These are phyloP conservation scores for Drosophila elegans DNA, from an alignment of 1,140 invertebrate species.

Conservation along the genomic window DNA sequence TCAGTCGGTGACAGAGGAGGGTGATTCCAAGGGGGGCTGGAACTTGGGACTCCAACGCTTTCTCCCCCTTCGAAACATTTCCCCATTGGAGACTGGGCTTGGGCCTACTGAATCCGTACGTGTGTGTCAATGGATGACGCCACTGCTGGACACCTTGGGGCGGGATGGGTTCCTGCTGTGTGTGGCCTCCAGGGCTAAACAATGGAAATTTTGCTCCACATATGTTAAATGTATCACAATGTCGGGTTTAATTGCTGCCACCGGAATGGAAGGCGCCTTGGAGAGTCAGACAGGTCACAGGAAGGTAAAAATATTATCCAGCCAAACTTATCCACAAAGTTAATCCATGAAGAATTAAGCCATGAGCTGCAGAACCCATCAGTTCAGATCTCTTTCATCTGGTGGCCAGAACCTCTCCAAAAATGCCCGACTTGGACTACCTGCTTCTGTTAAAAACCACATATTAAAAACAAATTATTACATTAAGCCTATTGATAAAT, in stretches of 20 bases:
- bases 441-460: constrained; percentile 58
- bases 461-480: constrained; percentile 68
- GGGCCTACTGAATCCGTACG: constrained; percentile 11
- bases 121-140: constrained; percentile 72
- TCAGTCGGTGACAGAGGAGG: constrained; percentile 24
- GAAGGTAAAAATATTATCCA: constrained; percentile 10
- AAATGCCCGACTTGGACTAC: constrained; percentile 20
- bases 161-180: constrained; percentile 40
- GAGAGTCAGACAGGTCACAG: constrained; percentile 21
- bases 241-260: constrained; percentile 49
- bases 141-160: constrained; percentile 66
- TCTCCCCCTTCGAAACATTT: constrained; percentile 21
- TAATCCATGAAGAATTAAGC: constrained; percentile 29
- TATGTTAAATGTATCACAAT: constrained; percentile 39
- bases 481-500: constrained; percentile 49
- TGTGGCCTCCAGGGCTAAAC: constrained; percentile 39
- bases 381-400: constrained; percentile 28
- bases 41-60: constrained; percentile 20
- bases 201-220: constrained; percentile 45
- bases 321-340: constrained; percentile 9
- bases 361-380: constrained; percentile 27
- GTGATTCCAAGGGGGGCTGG: background rate
- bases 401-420: constrained; percentile 28
- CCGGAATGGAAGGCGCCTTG: constrained; percentile 25
- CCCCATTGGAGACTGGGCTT: constrained; percentile 18